Conservation (phyloP, 2,797 vertebrate species). For the Potorous gilbertii region DNA sequence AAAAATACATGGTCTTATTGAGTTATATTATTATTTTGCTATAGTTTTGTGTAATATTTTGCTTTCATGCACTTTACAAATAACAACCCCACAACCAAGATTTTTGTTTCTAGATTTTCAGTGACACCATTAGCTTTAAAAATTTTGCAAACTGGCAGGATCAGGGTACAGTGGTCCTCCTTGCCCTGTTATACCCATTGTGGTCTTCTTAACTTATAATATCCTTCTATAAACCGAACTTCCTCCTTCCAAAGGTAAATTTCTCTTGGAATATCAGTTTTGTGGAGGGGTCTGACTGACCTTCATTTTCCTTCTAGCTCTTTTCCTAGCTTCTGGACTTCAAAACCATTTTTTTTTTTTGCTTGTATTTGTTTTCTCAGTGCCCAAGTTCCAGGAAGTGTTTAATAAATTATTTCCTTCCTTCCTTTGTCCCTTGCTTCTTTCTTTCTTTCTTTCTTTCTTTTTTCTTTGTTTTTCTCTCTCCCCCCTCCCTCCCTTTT, state of each 20-base stretch:
- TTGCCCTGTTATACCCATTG: background rate
- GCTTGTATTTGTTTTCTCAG: too few relatives aligned
- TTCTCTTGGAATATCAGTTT: background rate
- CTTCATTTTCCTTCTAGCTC: background rate
- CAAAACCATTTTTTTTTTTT: too few relatives aligned
- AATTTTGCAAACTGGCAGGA: background rate
- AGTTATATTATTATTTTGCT: constrained; percentile 2
- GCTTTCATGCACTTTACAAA: background rate
- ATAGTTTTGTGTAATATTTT: constrained; percentile 50
- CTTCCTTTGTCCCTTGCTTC: too few relatives aligned
- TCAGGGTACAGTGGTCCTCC: background rate
- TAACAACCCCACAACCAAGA: background rate
- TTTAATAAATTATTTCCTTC: too few relatives aligned
- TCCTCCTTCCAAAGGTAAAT: background rate
- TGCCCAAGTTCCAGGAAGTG: too few relatives aligned
- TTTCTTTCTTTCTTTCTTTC: too few relatives aligned
- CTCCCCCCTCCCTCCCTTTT: too few relatives aligned
- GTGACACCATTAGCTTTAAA: background rate
- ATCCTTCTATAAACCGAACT: background rate
- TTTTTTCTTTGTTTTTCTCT: too few relatives aligned
- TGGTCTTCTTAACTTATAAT: background rate
- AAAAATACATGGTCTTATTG: constrained; percentile 60
- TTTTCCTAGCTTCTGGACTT: background rate
- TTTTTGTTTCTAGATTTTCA: background rate
- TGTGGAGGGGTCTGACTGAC: background rate